A percentile compares a stretch with the other conserved stretches of the same genome.
Evolutionary conservation across 2,113 vertebrate species (phyloP).

Genomic region (Lophotis ruficrista): DNA sequence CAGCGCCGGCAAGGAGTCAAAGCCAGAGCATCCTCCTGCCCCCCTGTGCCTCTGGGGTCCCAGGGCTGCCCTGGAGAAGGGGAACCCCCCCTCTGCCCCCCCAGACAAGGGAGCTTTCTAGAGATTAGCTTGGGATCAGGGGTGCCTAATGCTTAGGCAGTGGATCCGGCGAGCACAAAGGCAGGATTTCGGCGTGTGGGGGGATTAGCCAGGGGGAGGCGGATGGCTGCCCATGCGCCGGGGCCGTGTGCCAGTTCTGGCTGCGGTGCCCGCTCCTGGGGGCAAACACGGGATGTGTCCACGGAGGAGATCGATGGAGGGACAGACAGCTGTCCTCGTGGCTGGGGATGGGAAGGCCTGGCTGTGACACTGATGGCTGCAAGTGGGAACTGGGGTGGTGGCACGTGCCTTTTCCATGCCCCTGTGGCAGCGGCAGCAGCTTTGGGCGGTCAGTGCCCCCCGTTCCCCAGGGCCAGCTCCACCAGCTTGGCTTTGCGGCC

Average conservation of each 20-base stretch:
- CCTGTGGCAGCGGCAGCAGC: rapidly evolving
- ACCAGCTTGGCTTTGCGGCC: neutral
- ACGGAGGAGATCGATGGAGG: neutral
- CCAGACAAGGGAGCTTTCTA: neutral
- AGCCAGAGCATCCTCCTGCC: neutral
- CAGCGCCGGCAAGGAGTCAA: neutral
- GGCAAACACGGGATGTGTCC: neutral
- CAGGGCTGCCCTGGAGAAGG: neutral
- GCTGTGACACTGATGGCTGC: neutral
- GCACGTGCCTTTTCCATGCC: rapidly evolving
- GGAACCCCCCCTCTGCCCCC: neutral
- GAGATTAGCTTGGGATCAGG: neutral
- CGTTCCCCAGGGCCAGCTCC: neutral
- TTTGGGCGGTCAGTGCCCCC: neutral
- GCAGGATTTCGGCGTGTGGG: rapidly evolving
- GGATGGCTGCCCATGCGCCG: rapidly evolving
- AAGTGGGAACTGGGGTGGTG: neutral
- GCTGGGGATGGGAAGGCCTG: neutral
- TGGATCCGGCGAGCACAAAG: neutral
- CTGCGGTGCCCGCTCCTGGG: neutral
- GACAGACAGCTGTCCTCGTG: rapidly evolving
- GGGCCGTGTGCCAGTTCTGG: rapidly evolving
- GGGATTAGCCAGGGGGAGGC: neutral
- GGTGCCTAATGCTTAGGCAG: neutral
- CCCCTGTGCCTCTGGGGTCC: neutral